Base-by-base conservation (phyloP, 2,888 invertebrate species). In the Neoitamus cyanurus region DNA sequence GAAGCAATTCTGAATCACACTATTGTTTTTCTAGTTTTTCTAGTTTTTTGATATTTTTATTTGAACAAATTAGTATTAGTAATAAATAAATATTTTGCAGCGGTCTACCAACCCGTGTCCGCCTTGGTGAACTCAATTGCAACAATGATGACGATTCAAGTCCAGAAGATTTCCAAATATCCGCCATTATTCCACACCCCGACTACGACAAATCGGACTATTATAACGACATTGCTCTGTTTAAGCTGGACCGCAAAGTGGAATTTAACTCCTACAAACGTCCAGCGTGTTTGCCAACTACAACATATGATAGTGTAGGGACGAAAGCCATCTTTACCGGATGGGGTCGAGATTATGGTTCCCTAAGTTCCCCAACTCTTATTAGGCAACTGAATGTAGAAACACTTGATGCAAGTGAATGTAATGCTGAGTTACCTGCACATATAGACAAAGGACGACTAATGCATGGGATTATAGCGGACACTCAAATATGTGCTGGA, bases 401-500 rank as follows among this genome's bases (percentile, higher is more conserved):
- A n/a, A n/a, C n/a, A n/a, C n/a, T n/a, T n/a, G n/a, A n/a, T n/a
- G n/a, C n/a, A n/a, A n/a, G n/a, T n/a, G n/a, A n/a, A n/a, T n/a
- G n/a, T n/a, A n/a, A n/a, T n/a, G n/a, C n/a, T n/a, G n/a, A n/a
- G n/a, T n/a, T n/a, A n/a, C n/a, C n/a, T n/a, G n/a, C n/a, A n/a
- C n/a, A n/a, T n/a, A n/a, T n/a, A n/a, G n/a, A n/a, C n/a, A n/a
- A n/a, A n/a, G n/a, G n/a, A 31, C 31, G 31, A 31, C 2, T 31
- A 31, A 31, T 4, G 7, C 7, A 48, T 7, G 48, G 48, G 13
- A 15, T 48, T 4, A 48, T 48, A 48, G 3, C 48, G 6, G 89
- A 91, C 0, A 90, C 89, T 7, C 93, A 93, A 89, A 88, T 94
- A 34, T 94, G 94, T 87, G 93, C 93, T 1, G 93, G 94, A 7